Percentiles rank a stretch among this genome's conserved stretches.
Conservation (phyloP, 2,113 vertebrate genomes). For the Anas platyrhynchos region DNA sequence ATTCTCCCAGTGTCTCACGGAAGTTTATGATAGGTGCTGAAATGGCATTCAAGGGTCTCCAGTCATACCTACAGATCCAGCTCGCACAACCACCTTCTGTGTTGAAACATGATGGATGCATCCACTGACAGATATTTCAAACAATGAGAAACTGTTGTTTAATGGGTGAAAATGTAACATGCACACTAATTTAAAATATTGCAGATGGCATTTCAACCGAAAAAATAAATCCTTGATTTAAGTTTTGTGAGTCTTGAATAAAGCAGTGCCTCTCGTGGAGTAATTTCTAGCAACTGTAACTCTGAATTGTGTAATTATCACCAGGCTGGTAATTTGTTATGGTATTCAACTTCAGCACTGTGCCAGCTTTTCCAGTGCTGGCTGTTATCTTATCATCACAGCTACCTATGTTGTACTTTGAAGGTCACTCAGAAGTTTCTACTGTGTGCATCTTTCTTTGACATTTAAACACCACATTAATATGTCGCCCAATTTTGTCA, state of each 20-base stretch:
- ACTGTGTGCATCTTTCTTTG: background rate
- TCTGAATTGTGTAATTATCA: background rate
- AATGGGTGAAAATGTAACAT: background rate
- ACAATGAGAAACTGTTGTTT: background rate
- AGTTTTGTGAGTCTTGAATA: background rate
- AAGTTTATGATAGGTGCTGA: rapidly evolving
- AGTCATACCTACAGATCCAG: background rate
- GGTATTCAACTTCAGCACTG: background rate
- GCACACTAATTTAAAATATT: background rate
- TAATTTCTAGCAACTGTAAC: background rate
- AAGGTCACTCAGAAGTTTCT: background rate
- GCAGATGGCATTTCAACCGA: background rate
- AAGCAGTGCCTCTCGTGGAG: background rate
- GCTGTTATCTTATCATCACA: background rate
- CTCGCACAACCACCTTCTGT: background rate
- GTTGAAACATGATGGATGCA: background rate
- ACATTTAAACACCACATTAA: background rate
- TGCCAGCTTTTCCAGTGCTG: background rate
- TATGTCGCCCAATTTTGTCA: background rate
- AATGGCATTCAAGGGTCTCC: background rate
- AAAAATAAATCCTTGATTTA: background rate
- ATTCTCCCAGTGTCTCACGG: background rate
- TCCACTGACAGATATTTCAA: background rate
- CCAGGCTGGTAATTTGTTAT: background rate
- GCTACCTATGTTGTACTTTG: background rate